Evolutionary conservation across 2,797 vertebrate genomes (phyloP).

Genomic region (Zalophus californianus): DNA sequence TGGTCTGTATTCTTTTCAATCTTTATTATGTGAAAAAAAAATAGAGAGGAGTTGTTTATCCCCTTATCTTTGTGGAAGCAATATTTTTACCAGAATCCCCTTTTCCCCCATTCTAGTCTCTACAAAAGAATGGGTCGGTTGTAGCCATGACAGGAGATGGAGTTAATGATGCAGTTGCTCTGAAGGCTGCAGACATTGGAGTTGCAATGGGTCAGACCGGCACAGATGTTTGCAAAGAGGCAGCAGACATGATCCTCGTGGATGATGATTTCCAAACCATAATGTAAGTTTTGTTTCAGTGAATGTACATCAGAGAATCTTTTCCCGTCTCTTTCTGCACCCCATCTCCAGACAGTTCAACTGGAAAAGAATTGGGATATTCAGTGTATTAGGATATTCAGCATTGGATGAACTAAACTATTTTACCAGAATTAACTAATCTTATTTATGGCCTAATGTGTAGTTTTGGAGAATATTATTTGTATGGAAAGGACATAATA

Average conservation of each 20-base stretch:
- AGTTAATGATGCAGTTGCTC: constrained; percentile 97
- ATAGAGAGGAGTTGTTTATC: not conserved
- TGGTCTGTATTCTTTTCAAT: not conserved
- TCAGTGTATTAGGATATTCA: not conserved
- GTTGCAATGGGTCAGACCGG: constrained; percentile 97
- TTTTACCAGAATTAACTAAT: not conserved
- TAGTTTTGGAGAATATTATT: not conserved
- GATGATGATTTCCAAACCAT: constrained; percentile 99
- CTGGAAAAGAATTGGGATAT: not conserved
- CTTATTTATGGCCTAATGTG: not conserved
- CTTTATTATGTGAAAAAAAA: constrained; percentile 26
- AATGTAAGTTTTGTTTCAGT: constrained; percentile 91
- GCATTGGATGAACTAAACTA: not conserved
- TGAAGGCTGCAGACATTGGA: constrained; percentile 98
- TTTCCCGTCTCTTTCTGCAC: not conserved
- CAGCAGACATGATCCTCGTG: constrained; percentile 99
- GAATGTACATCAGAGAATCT: not conserved
- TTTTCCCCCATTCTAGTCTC: constrained; percentile 88
- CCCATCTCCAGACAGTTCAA: not conserved
- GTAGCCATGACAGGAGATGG: constrained; percentile 99
- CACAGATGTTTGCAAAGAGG: constrained; percentile 98
- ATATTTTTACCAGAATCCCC: not conserved
- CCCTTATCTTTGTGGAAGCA: not conserved
- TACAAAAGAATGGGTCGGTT: constrained; percentile 96
- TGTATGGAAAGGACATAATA: not conserved